Evolutionary conservation across 2,113 vertebrate species (phyloP), one percentile per base, ranked within the genome.

Genomic region (Tiliqua scincoides): DNA sequence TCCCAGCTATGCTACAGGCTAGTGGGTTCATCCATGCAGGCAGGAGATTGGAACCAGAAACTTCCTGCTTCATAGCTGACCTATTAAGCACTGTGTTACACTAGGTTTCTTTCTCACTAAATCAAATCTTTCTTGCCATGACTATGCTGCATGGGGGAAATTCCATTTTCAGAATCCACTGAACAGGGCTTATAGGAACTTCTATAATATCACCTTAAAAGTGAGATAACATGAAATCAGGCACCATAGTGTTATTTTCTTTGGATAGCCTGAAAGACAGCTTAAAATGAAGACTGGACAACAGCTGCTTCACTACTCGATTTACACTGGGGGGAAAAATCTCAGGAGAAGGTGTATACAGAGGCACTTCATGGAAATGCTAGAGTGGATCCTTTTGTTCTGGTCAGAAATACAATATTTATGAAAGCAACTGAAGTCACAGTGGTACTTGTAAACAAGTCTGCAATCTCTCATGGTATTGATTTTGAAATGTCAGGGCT

Each of bases 401-500:
- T 74, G 11, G 65, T 27, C 59, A 81, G 32, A 43, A 86, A 81
- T 21, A 54, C 40, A 74, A 30, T 80, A 74, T 80, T 74, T 81
- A 86, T 86, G 40, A 65, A 80, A 81, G 14, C 68, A 73, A 52
- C 15, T 57, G 25, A n/a, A 37, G 43, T 54, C 40, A 63, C 48
- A 37, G 5, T 63, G 40, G 15, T 65, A 65, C 35, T 74, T 40
- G 5, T 8, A 74, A 59, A 65, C 59, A 81, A 65, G 85, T 17
- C 59, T 35, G 20, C 78, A 54, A 43, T 74, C 59, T 65, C 59
- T 65, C 59, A 65, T 30, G 18, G 37, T 52, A 74, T 54, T 81
- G 85, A 86, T 81, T 74, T 74, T 63, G 57, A 81, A 86, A 86
- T 81, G 78, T 52, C 68, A 86, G 52, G 68, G 54, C 57, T 30